Base-by-base conservation (phyloP, 1,140 invertebrate species). In the Zaprionus tsacasi region DNA sequence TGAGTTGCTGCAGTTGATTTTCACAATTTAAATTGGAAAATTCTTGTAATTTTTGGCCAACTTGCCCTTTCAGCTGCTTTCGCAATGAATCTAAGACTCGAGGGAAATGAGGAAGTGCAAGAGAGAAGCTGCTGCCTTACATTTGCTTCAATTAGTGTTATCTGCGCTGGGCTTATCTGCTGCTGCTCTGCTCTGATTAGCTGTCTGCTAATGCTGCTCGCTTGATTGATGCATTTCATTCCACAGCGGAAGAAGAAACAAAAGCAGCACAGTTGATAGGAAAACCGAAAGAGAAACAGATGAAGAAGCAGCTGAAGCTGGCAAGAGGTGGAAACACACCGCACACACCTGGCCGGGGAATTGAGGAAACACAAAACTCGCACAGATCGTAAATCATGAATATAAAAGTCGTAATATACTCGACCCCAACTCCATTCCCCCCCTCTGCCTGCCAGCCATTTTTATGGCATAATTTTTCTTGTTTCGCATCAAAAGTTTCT, bases 371-470 rank as follows among this genome's bases (percentile, higher is more conserved):
- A 52, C 45, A 56, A 56, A 15, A 27, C 64, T 61, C 63, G 81
- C 60, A 64, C 74, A 63, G 36, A 78, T 87, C 83, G 83, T 87
- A 87, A 87, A 87, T 87, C 83, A 88, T 88, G 67, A 83, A 82
- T 77, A 72, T 82, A 56, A 79, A 82, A 80, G 69, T 88, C 70
- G 57, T 60, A 30, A 58, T 69, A 61, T 21, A 11, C 36, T 13
- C 36, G 15, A 60, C 45, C 38, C 17, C 35, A 11, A 33, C 7
- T 3, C 13, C 21, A 21, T 21, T 2, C 21, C 21, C 21, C 21
- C 1, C 21, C 21, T 21, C 21, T 21, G 21, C 21, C 58, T 27
- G 59, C 56, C 43, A 72, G 70, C 72, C 4, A 6, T 67, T 88
- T 88, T 83, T 72, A 88, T 80, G 67, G 77, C 83, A 71, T 71